Base-by-base conservation (phyloP, 2,888 invertebrate species). In the Alloplasta piceator region DNA sequence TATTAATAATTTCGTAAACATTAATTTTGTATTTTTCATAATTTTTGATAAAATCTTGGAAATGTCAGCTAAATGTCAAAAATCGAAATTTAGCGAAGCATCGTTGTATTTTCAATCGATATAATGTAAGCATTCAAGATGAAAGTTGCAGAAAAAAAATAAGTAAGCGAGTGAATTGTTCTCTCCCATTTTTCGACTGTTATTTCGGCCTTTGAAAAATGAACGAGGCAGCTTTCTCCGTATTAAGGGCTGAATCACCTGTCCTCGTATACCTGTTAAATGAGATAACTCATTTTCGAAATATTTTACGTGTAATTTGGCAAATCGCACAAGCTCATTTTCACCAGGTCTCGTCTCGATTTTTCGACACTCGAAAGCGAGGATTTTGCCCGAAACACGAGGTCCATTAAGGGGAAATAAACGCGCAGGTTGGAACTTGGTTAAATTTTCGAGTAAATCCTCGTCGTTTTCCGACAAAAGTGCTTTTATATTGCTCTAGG, bases 371-470 rank as follows among this genome's bases (percentile, higher is more conserved):
- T 75, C 52, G n/a, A 41, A 26, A 26, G 26, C 56, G 5, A 56
- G 39, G 26, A 26, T 26, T 26, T 26, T 26, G 26, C 26, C 26
- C 26, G 26, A 26, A 26, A 26, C 26, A 26, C 26, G 26, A 26
- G 26, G 26, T 26, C 16, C 38, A 10, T 41, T 2, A 36, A 41
- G 14, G 50, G 58, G 43, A 60, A 78, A 72, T 52, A 50, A 58
- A 26, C 26, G 46, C 46, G 67, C 66, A 67, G 46, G 50, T 67
- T 72, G 16, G 50, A 43, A 38, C 14, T 41, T 75, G 71, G 61
- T 75, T 68, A 61, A 75, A 61, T 36, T 66, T 46, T 10, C 26
- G 26, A 26, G 46, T 46, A 75, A 80, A 75, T 80, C 79, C 64
- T n/a, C 36, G 56, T 26, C 10, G 9, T 73, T 71, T 52, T 12